These are phyloP conservation scores for Dasysyrphus albostriatus DNA, from an alignment of 2,888 invertebrate genomes.

Conservation along the genomic window DNA sequence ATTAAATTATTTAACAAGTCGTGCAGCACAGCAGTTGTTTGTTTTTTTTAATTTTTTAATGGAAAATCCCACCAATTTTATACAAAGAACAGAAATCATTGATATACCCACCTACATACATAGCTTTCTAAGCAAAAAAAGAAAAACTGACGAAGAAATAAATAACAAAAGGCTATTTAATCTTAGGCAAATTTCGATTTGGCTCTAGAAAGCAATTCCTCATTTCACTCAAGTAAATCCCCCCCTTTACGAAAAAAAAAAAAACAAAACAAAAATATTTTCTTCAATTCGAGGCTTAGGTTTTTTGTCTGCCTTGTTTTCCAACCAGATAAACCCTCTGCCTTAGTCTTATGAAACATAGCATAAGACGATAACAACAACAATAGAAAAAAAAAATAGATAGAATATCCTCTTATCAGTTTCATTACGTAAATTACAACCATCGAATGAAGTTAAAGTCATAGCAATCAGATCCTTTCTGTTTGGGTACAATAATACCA, in stretches of 20 bases:
- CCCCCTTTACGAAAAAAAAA: constrained; percentile 29
- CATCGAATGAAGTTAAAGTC: constrained; percentile 73
- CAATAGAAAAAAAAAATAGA: constrained; percentile 53
- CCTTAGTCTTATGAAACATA: constrained; percentile 27
- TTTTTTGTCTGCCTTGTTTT: constrained; percentile 42
- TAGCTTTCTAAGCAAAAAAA: background rate
- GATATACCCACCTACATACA: too few relatives aligned
- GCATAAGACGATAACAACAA: constrained; percentile 46
- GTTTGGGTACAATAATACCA: constrained; percentile 42
- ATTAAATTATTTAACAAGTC: constrained; percentile 6
- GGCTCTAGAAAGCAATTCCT: constrained; percentile 63
- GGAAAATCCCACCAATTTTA: constrained; percentile 1
- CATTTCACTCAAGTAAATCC: constrained; percentile 68
- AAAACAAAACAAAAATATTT: constrained; percentile 48
- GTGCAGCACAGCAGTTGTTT: constrained; percentile 6
- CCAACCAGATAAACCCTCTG: constrained; percentile 65
- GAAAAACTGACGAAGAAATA: constrained; percentile 33
- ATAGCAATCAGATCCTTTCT: constrained; percentile 71
- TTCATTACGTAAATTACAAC: constrained; percentile 77
- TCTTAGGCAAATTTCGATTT: constrained; percentile 72
- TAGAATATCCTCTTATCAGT: constrained; percentile 77
- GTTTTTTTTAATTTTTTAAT: constrained; percentile 30
- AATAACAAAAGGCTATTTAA: constrained; percentile 63
- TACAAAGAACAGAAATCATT: constrained; percentile 5
- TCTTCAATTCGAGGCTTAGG: constrained; percentile 51